These are phyloP conservation scores for Leptura quadrifasciata DNA, from an alignment of 2,888 invertebrate species.

Conservation along the genomic window DNA sequence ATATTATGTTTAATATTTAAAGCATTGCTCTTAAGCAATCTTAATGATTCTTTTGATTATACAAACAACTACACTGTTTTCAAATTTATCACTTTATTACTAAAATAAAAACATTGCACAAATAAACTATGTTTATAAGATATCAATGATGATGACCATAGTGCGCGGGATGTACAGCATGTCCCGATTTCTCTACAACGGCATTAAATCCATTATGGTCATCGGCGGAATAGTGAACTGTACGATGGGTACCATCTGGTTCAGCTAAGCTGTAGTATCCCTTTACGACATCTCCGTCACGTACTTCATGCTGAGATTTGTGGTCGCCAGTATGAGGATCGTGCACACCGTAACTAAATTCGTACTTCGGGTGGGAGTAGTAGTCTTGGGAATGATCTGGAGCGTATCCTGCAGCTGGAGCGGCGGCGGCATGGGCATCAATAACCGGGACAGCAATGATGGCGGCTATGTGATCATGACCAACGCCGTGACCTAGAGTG, in stretches of 20 bases:
- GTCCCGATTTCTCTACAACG: constrained; percentile 71
- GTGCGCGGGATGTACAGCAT: constrained; percentile 74
- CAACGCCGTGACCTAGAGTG: constrained; percentile 31
- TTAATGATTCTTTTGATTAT: no score
- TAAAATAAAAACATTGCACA: constrained; percentile 6
- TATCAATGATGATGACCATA: not conserved
- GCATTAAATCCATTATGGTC: constrained; percentile 75
- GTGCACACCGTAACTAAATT: constrained; percentile 76
- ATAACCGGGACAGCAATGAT: constrained; percentile 38
- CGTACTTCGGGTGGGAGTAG: constrained; percentile 76
- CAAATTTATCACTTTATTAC: not conserved
- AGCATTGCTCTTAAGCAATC: no score
- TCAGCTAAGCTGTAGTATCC: constrained; percentile 74
- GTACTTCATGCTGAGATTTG: constrained; percentile 73
- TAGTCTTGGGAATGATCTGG: constrained; percentile 42
- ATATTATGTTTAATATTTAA: no score
- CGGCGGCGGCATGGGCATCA: constrained; percentile 22
- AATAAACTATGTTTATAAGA: constrained; percentile 1
- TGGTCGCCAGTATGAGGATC: constrained; percentile 78
- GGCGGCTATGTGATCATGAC: constrained; percentile 34
- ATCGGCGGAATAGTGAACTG: constrained; percentile 77
- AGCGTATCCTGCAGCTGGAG: constrained; percentile 38
- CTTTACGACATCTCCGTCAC: constrained; percentile 76
- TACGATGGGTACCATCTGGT: constrained; percentile 76
- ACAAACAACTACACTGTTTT: no score